phyloP scores from a whole-genome alignment of 1,140 invertebrate species.

The Trichonephila inaurata region DNA sequence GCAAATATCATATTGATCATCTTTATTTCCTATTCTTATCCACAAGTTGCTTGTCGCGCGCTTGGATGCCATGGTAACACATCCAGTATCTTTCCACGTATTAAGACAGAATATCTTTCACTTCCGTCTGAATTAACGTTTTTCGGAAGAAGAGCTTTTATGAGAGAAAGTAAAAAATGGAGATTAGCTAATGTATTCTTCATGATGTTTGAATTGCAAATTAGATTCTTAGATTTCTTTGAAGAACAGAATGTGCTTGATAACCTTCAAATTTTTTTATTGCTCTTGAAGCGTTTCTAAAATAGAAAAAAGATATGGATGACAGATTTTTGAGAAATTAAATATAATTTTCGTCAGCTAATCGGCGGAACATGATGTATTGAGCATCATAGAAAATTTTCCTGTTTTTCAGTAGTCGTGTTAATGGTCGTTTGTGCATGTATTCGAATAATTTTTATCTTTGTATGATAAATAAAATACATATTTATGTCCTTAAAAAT shows the following conservation, averaged over 20 bases:
- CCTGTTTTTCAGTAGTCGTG: background rate
- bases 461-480: too few species aligned
- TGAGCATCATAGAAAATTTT: background rate
- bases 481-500: too few species aligned
- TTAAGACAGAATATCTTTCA: background rate
- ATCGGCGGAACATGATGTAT: background rate
- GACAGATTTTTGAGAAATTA: background rate
- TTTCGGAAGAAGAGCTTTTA: background rate
- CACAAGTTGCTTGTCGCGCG: background rate
- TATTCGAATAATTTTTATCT: too few species aligned
- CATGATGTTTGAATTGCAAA: background rate
- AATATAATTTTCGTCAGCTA: background rate
- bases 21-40: background rate
- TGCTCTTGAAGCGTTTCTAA: background rate
- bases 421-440: too few species aligned
- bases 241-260: background rate
- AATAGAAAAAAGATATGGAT: background rate
- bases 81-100: background rate
- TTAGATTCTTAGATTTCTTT: background rate
- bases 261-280: background rate
- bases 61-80: background rate
- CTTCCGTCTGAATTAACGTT: constrained; percentile 21
- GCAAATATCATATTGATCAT: background rate
- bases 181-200: constrained; percentile 19
- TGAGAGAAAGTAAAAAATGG: background rate